Base-by-base conservation (phyloP, 2,888 invertebrate species). In the Leucoptera coffeella region DNA sequence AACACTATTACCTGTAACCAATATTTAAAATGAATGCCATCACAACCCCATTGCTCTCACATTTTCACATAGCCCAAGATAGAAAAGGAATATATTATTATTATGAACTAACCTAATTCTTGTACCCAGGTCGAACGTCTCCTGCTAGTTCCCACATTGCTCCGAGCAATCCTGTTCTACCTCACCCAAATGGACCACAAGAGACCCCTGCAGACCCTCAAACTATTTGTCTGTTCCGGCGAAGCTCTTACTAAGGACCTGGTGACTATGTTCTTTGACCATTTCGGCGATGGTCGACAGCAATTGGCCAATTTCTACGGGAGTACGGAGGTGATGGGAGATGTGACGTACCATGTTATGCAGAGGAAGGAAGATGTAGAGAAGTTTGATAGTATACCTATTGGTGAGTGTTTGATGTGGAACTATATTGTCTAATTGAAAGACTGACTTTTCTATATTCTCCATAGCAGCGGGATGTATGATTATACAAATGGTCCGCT, bases 261-360 rank as follows among this genome's bases (percentile, higher is more conserved):
- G 15, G 85, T 85, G 0, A 58, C 74, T 20, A 78, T 84, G 39
- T 92, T 91, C 62, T 88, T 88, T 50, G 65, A 75, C 17, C 77
- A 80, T 35, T 88, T 89, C 35, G 67, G 76, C n/a, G 74, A 74
- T 29, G 72, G 76, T 7, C 60, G 56, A 1, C 80, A 82, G 33
- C 67, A 74, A 10, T 56, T 93, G 21, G 88, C 87, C 27, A 93
- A 92, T 47, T 90, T 91, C 45, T 92, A 91, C 42, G 93, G 93
- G 0, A 89, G 90, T 36, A 91, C 92, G 0, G 93, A 93, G 51
- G 81, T 90, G 1, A 90, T 91, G 84, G 92, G 89, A 0, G 92
- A 91, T 46, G 89, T 92, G 2, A 89, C 90, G 0, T 90, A 78
- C 42, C 80, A 83, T 38, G 69, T 82, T 1, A 65, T 90, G 38